Evolutionary conservation across 2,797 vertebrate species (phyloP).

Genomic region (Ataeniobius toweri): DNA sequence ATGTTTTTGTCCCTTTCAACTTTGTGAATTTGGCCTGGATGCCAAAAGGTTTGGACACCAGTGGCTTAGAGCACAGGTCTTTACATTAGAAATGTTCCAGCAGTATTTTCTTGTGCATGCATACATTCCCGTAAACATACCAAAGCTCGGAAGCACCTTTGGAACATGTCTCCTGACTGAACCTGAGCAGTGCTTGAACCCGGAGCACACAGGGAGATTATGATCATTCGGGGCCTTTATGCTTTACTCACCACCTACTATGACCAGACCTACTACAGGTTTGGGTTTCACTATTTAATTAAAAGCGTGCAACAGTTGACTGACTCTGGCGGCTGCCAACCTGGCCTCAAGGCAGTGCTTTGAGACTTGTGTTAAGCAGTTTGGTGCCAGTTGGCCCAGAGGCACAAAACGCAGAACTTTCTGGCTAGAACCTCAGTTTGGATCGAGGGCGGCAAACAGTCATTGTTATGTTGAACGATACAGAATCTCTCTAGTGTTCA

Average conservation of each 20-base stretch:
- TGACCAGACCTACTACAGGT: constrained; percentile 48
- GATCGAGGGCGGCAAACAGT: constrained; percentile 21
- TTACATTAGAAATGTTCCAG: constrained; percentile 6
- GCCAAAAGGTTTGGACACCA: too few relatives aligned
- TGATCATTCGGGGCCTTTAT: constrained; percentile 49
- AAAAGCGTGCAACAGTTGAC: constrained; percentile 77
- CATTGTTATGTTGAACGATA: constrained; percentile 37
- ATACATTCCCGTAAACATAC: constrained; percentile 26
- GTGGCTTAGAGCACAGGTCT: not conserved
- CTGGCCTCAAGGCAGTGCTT: constrained; percentile 55
- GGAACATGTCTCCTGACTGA: constrained; percentile 35
- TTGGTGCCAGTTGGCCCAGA: constrained; percentile 49
- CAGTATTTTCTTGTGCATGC: constrained; percentile 11
- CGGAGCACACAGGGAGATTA: constrained; percentile 50
- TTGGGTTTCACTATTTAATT: constrained; percentile 81
- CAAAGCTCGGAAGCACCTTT: constrained; percentile 19
- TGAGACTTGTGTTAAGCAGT: constrained; percentile 43
- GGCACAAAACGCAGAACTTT: constrained; percentile 16
- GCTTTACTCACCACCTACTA: constrained; percentile 56
- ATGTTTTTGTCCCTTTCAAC: too few relatives aligned
- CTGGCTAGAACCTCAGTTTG: constrained; percentile 18
- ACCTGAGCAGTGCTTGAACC: constrained; percentile 46
- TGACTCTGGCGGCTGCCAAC: constrained; percentile 62
- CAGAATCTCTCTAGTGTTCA: constrained; percentile 19
- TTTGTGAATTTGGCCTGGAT: too few relatives aligned